A percentile compares a stretch with the other conserved stretches of the same genome.
Evolutionary conservation across 2,113 vertebrate species (phyloP).

Genomic region (Oreocharis arfaki): DNA sequence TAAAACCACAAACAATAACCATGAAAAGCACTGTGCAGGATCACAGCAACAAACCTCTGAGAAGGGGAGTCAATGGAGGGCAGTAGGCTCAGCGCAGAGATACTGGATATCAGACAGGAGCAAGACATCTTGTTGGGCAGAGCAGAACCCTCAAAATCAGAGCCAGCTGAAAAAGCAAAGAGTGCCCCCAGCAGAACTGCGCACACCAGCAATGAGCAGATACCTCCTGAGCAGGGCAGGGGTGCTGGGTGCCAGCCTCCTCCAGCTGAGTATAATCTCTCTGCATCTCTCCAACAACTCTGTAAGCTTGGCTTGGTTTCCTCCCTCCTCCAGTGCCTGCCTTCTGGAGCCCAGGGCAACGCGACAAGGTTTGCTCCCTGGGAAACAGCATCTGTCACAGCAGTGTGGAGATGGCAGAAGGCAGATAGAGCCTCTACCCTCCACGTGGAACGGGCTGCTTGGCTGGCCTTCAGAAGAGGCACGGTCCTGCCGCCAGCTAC

Average conservation of each 20-base stretch:
- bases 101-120: not conserved
- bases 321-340: not conserved
- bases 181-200: not conserved
- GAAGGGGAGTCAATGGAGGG: not conserved
- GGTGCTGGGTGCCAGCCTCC: not conserved
- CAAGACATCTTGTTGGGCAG: not conserved
- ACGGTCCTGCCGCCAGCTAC: fast-evolving
- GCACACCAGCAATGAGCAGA: not conserved
- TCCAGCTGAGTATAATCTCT: not conserved
- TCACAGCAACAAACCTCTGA: not conserved
- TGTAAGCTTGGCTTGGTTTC: not conserved
- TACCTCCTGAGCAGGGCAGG: not conserved
- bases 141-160: not conserved
- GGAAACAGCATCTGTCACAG: not conserved
- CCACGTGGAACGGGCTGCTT: fast-evolving
- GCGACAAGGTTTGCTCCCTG: not conserved
- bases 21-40: not conserved
- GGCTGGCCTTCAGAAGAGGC: not conserved
- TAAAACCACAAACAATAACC: not conserved
- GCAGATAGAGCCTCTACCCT: not conserved
- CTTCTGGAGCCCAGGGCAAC: not conserved
- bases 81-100: not conserved
- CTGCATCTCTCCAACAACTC: not conserved
- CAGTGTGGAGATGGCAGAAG: not conserved
- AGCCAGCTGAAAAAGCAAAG: not conserved